These are phyloP conservation scores for Clavelina lepadiformis DNA, from an alignment of 23 tunicate genomes.

Conservation along the genomic window DNA sequence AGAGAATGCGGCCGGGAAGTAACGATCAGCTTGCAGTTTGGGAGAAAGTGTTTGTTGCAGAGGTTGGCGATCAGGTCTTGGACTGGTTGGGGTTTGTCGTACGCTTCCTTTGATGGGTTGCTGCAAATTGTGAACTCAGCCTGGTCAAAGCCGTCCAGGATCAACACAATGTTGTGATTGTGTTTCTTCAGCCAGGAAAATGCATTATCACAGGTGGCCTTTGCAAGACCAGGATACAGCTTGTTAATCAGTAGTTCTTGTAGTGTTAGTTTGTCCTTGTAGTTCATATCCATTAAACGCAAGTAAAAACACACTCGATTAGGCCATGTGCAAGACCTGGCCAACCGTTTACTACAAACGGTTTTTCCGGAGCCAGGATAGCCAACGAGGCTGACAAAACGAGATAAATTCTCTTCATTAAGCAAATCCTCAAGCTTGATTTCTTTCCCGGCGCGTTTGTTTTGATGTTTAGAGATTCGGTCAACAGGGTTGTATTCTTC, in stretches of 20 bases:
- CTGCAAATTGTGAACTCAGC: not conserved
- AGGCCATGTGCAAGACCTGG: not conserved
- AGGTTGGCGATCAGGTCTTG: conserved; percentile 4
- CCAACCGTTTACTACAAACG: conserved; percentile 3
- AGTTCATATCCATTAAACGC: conserved; percentile 1
- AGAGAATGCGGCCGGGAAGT: conserved; percentile 23
- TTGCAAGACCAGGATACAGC: not conserved
- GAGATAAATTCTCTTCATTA: too few species aligned
- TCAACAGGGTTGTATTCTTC: conserved; percentile 5
- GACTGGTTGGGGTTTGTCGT: conserved; percentile 6
- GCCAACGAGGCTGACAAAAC: conserved; percentile 10
- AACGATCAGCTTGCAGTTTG: not conserved
- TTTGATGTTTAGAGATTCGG: not conserved
- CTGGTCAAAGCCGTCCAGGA: conserved; percentile 28
- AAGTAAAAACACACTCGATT: conserved; percentile 1
- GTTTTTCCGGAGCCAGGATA: conserved; percentile 40
- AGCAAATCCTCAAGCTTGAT: not conserved
- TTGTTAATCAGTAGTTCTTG: conserved; percentile 11
- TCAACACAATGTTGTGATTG: conserved; percentile 14
- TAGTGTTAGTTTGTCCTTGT: conserved; percentile 6
- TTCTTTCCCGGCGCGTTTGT: not conserved
- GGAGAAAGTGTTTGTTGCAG: conserved; percentile 17
- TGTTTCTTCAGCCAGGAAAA: conserved; percentile 2
- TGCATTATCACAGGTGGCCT: not conserved
- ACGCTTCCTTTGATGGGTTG: conserved; percentile 8